phyloP scores from a whole-genome alignment of 2,888 invertebrate species.

The Amphimallon solstitiale region DNA sequence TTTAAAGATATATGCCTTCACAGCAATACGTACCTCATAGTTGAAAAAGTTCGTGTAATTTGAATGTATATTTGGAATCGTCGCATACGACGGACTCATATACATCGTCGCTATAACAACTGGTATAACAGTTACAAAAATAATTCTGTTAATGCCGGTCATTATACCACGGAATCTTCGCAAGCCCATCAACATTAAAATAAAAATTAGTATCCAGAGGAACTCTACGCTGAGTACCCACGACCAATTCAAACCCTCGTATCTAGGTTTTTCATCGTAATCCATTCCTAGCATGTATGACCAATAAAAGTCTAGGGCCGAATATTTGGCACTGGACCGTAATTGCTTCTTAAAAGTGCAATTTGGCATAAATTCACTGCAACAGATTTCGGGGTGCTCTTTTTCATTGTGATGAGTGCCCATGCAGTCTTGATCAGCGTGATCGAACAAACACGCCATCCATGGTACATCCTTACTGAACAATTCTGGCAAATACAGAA shows the following conservation, averaged over 20 bases:
- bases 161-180: conserved; percentile 1
- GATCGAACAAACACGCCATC: not conserved
- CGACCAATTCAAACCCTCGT: not conserved
- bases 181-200: not conserved
- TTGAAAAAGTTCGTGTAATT: too few species aligned
- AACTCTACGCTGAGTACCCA: not conserved
- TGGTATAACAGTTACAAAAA: not conserved
- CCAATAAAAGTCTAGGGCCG: conserved; percentile 15
- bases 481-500: not conserved
- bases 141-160: not conserved
- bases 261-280: not conserved
- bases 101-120: not conserved
- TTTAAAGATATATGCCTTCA: too few species aligned
- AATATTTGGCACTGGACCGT: conserved; percentile 1
- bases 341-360: not conserved
- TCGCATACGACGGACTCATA: not conserved
- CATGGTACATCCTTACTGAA: not conserved
- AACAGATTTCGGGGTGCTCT: not conserved
- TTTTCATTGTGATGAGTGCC: not conserved
- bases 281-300: not conserved
- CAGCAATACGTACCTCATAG: not conserved
- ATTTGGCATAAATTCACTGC: conserved; percentile 3
- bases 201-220: conserved; percentile 9
- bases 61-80: too few species aligned
- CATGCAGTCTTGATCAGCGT: conserved; percentile 8